Evolutionary conservation across 2,113 vertebrate genomes (phyloP), one percentile per base, ranked within the genome.

Genomic region (Psophia crepitans): DNA sequence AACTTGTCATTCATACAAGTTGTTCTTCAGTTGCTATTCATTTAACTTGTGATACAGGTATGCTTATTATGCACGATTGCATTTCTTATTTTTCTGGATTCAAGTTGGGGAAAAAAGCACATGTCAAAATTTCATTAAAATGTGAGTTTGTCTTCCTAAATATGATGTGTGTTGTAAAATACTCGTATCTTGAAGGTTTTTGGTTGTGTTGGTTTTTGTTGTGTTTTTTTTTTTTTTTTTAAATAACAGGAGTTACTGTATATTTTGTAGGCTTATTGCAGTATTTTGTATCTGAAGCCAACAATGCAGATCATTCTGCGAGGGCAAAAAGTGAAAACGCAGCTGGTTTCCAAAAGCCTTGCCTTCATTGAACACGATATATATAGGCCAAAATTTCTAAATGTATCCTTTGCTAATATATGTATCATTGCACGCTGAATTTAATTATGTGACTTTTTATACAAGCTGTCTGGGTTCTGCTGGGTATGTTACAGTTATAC

Each of bases 281-380:
- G 99, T 75, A 99, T 99, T 96, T 97, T 99, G n/a, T 99, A 99
- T 95, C 96, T 99, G 95, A 99, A 99, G 88, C 99, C 99, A 94
- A 98, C 98, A 85, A 99, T 99, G 99, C 99, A 99, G 96, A 98
- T 99, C 83, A 98, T 99, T 94, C 95, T 99, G 28, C 98, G 98
- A 57, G 99, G 99, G 78, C 98, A 99, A 87, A 99, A 99, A 75
- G 99, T 99, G 70, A 99, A 99, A 97, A 98, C 99, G n/a, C 98
- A 99, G 89, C 98, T 99, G 27, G 98, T 99, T 58, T 98, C 98
- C 12, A 99, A 99, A 97, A 99, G 98, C 83, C 98, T 99, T 71
- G 99, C 99, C n/a, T 97, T 87, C 68, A 97, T 98, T 11, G 97
- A 96, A 70, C 98, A 94, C 7, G 99, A 99, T 97, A 94, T 98